Percentiles rank a stretch among this genome's conserved stretches.
phyloP scores from a whole-genome alignment of 1,140 invertebrate genomes.

The Aphis gossypii region DNA sequence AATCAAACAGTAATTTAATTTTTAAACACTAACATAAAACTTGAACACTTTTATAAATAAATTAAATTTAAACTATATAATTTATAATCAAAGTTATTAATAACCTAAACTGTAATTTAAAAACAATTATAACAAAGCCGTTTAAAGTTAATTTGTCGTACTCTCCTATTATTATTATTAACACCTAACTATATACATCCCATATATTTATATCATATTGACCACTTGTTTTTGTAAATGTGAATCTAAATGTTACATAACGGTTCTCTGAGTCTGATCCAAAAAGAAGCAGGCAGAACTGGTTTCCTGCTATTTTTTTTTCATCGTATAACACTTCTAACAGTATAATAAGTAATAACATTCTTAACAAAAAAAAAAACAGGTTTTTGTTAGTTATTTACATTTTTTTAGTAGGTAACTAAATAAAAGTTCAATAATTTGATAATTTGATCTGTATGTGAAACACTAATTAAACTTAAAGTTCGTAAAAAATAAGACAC shows the following conservation, averaged over 20 bases:
- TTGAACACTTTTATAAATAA: background rate
- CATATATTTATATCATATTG: background rate
- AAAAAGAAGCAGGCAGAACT: background rate
- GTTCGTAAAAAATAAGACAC: background rate
- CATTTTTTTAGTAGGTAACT: too few relatives aligned
- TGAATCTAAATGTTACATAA: constrained; percentile 41
- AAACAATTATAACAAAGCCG: background rate
- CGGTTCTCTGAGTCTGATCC: background rate
- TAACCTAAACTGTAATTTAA: background rate
- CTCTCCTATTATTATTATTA: background rate
- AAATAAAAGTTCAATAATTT: background rate
- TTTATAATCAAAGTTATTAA: background rate
- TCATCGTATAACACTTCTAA: background rate
- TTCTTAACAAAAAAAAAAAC: constrained; percentile 9
- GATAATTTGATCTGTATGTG: background rate
- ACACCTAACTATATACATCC: background rate
- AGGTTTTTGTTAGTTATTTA: constrained; percentile 19
- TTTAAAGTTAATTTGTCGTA: background rate
- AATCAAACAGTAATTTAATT: background rate
- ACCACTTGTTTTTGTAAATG: constrained; percentile 10
- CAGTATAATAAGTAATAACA: constrained; percentile 6
- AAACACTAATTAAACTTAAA: background rate
- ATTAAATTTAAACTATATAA: background rate
- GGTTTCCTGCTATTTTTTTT: constrained; percentile 26
- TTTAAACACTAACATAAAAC: background rate